phyloP scores from a whole-genome alignment of 2,888 invertebrate species.

The Tetramorium bicarinatum region DNA sequence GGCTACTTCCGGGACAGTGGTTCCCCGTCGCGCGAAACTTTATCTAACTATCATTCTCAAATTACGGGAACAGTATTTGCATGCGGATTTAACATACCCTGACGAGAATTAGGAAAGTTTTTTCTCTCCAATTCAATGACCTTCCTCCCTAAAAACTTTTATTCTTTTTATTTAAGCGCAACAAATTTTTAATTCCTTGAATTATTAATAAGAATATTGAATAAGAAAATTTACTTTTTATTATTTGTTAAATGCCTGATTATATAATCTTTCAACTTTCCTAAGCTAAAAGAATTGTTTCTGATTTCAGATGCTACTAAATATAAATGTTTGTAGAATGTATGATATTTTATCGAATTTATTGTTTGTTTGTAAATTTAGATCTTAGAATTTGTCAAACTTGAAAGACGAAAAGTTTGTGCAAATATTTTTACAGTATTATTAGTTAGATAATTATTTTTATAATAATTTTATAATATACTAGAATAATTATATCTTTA shows the following conservation, averaged over 20 bases:
- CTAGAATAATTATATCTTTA: not conserved
- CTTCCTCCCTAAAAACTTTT: conserved; percentile 24
- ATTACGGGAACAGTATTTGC: conserved; percentile 55
- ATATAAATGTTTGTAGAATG: not conserved
- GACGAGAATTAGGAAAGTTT: conserved; percentile 57
- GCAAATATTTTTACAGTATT: not conserved
- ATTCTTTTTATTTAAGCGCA: conserved; percentile 45
- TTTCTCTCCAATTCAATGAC: conserved; percentile 20
- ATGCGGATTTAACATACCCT: conserved; percentile 29
- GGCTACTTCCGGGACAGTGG: conserved; percentile 84
- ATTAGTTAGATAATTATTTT: not conserved
- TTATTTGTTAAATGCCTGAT: conserved; percentile 2
- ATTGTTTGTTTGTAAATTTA: not conserved
- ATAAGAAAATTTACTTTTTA: too few relatives aligned
- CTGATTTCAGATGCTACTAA: not conserved
- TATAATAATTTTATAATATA: not conserved
- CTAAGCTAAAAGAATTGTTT: not conserved
- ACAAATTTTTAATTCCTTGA: conserved; percentile 13
- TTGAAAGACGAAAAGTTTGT: not conserved
- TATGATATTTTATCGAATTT: not conserved
- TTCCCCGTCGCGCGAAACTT: conserved; percentile 78
- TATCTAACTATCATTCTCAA: conserved; percentile 59
- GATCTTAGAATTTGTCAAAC: not conserved
- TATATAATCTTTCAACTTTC: not conserved
- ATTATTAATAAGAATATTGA: not conserved